phyloP scores from a whole-genome alignment of 2,888 invertebrate genomes.

The Sphaeridia pumilis region DNA sequence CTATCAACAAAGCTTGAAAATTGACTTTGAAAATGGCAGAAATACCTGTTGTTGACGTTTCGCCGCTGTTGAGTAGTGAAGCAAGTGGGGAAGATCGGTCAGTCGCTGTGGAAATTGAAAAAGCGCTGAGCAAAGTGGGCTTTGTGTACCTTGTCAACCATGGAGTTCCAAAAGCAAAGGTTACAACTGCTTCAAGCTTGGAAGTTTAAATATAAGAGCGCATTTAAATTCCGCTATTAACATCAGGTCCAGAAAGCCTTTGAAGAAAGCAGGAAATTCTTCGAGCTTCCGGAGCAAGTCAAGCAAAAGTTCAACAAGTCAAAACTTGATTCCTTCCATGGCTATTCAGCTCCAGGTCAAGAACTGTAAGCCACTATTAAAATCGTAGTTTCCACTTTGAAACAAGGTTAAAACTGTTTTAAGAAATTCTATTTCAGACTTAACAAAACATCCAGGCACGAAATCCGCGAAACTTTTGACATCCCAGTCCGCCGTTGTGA shows the following conservation, averaged over 20 bases:
- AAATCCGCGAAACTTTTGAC: conserved; percentile 16
- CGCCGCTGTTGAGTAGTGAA: conserved; percentile 5
- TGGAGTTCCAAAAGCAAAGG: conserved; percentile 24
- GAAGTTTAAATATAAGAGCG: not conserved
- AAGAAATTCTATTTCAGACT: not conserved
- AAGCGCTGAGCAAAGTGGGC: conserved; percentile 30
- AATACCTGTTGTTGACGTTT: conserved; percentile 32
- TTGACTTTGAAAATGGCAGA: no score
- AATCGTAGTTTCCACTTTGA: no score
- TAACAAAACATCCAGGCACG: conserved; percentile 2
- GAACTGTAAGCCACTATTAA: conserved; percentile 23
- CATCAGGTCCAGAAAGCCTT: conserved; percentile 29
- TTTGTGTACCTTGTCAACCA: conserved; percentile 35
- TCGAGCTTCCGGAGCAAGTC: conserved; percentile 19
- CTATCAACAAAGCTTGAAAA: no score
- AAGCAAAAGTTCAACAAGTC: conserved; percentile 26
- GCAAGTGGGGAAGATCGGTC: conserved; percentile 15
- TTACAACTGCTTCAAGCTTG: conserved; percentile 11
- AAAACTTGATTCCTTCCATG: conserved; percentile 16
- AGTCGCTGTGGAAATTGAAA: conserved; percentile 24
- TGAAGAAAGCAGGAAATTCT: conserved; percentile 23
- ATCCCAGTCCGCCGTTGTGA: conserved; percentile 1
- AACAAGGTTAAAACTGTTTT: no score
- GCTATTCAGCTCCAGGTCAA: conserved; percentile 26
- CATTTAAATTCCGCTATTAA: conserved; percentile 1